phyloP scores from a whole-genome alignment of 2,888 invertebrate genomes.

The Hypselothyrea guttata region DNA sequence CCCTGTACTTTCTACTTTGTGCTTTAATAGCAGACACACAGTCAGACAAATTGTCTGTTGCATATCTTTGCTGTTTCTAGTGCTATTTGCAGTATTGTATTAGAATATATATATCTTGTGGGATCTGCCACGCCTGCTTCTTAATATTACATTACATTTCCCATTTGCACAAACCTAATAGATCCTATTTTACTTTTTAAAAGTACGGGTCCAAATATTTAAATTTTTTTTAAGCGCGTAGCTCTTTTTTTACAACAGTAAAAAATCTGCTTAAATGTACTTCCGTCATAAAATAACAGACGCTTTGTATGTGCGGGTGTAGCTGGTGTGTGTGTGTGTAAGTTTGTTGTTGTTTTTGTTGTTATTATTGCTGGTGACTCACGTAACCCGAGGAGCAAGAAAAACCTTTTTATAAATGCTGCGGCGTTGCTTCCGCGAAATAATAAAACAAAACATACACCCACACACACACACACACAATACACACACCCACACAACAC shows the following conservation, averaged over 20 bases:
- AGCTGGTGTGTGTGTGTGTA: constrained; percentile 21
- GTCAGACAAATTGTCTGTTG: not conserved
- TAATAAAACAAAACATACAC: constrained; percentile 63
- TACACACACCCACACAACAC: not conserved
- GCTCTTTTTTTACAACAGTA: not conserved
- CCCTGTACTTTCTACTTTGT: too few species aligned
- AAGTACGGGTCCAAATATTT: too few species aligned
- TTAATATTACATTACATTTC: too few species aligned
- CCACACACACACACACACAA: not conserved
- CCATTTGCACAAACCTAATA: too few species aligned
- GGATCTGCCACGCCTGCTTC: too few species aligned
- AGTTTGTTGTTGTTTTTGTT: constrained; percentile 6
- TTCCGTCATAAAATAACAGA: constrained; percentile 74
- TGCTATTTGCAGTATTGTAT: too few species aligned
- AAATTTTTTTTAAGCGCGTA: constrained; percentile 1
- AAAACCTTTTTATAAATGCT: constrained; percentile 74
- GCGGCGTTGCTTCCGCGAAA: constrained; percentile 63
- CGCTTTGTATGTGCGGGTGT: constrained; percentile 22
- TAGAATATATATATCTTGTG: not conserved
- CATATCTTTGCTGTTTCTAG: too few species aligned
- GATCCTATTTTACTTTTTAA: too few species aligned
- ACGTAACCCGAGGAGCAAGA: constrained; percentile 66
- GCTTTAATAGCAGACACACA: too few species aligned
- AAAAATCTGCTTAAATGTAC: constrained; percentile 73
- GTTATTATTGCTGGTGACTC: constrained; percentile 38